A percentile compares a stretch with the other conserved stretches of the same genome.
Evolutionary conservation across 2,888 invertebrate genomes (phyloP).

Genomic region (Oeneis ivallda): DNA sequence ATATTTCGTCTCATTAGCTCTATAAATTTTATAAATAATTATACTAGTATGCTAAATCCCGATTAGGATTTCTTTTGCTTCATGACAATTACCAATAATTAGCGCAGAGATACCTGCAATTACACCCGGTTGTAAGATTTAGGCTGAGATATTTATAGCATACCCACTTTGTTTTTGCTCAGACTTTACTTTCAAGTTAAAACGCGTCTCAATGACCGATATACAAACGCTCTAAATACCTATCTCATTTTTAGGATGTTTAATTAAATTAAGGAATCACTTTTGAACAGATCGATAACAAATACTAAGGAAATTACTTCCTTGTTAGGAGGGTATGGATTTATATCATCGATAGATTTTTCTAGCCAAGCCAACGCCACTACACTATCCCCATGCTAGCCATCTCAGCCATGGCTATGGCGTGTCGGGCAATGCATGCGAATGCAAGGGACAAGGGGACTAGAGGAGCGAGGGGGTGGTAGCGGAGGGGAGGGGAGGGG

Average conservation of each 20-base stretch:
- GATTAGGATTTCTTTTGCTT: too few species aligned
- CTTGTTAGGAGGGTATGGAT: neutral
- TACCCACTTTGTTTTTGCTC: too few species aligned
- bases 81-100: too few species aligned
- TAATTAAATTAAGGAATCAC: neutral
- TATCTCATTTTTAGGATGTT: too few species aligned
- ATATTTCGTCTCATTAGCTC: too few species aligned
- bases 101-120: too few species aligned
- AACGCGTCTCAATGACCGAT: neutral
- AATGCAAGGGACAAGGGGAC: conserved; percentile 50
- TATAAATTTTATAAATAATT: too few species aligned
- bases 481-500: conserved; percentile 57
- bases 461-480: conserved; percentile 48
- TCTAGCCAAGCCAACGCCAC: conserved; percentile 25
- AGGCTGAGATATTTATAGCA: too few species aligned
- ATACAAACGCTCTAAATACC: neutral
- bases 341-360: conserved; percentile 15
- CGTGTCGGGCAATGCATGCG: conserved; percentile 71
- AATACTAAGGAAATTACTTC: neutral
- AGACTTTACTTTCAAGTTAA: neutral
- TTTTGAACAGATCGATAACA: neutral
- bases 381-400: conserved; percentile 47
- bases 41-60: too few species aligned
- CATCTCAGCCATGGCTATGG: conserved; percentile 63
- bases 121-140: too few species aligned